These are phyloP conservation scores for Fringilla coelebs DNA, from an alignment of 2,797 vertebrate genomes.

Conservation along the genomic window DNA sequence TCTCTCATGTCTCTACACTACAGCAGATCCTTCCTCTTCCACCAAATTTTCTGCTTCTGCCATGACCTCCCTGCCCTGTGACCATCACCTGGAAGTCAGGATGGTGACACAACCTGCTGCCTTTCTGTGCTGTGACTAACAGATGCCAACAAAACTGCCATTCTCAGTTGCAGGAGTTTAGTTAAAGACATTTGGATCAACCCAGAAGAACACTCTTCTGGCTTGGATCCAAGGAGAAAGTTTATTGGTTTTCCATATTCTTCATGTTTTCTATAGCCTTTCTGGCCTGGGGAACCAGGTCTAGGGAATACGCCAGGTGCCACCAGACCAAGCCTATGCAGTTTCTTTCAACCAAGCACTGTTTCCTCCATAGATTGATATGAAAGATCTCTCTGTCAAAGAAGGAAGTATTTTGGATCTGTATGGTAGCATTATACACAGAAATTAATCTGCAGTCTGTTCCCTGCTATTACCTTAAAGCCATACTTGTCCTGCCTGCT, in stretches of 20 bases:
- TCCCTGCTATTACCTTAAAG: background rate
- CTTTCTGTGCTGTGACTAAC: background rate
- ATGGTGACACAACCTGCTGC: background rate
- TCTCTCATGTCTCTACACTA: background rate
- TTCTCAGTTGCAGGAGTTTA: background rate
- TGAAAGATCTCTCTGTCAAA: background rate
- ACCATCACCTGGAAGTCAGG: background rate
- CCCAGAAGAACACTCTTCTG: background rate
- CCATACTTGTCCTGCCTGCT: background rate
- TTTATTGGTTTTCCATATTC: background rate
- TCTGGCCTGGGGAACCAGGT: background rate
- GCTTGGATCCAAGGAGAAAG: background rate
- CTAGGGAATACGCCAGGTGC: background rate
- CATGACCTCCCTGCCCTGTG: accelerated
- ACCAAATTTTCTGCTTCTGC: background rate
- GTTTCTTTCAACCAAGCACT: background rate
- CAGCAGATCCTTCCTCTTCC: background rate
- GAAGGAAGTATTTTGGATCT: background rate
- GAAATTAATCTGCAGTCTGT: background rate
- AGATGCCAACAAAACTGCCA: background rate
- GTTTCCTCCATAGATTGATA: background rate
- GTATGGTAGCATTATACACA: background rate
- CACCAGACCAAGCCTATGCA: background rate
- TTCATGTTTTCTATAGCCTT: background rate
- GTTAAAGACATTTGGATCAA: background rate